phyloP scores from a whole-genome alignment of 2,888 invertebrate genomes.

The Drosophila prostipennis region DNA sequence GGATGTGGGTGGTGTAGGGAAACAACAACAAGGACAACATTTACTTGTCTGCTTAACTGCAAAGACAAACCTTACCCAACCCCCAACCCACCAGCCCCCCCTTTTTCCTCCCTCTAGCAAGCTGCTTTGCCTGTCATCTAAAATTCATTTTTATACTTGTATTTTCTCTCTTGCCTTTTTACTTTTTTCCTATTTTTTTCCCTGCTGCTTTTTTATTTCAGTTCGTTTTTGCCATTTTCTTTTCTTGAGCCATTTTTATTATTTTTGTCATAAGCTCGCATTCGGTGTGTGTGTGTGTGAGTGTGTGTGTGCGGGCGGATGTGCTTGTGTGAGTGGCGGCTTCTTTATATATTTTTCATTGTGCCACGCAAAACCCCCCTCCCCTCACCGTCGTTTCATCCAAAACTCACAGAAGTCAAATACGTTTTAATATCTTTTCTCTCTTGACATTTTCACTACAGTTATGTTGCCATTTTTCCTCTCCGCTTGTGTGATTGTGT shows the following conservation, averaged over 20 bases:
- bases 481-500: slow-evolving; percentile 16
- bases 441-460: slow-evolving; percentile 82
- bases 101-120: slow-evolving; percentile 28
- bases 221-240: slow-evolving; percentile 71
- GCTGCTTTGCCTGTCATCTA: slow-evolving; percentile 78
- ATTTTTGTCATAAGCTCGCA: slow-evolving; percentile 74
- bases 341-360: slow-evolving; percentile 81
- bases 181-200: slow-evolving; percentile 36
- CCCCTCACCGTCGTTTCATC: slow-evolving; percentile 43
- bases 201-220: slow-evolving; percentile 27
- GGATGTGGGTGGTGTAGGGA: slow-evolving; percentile 28
- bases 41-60: slow-evolving; percentile 80
- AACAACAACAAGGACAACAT: slow-evolving; percentile 80
- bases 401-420: slow-evolving; percentile 81
- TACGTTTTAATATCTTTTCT: slow-evolving; percentile 82
- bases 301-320: slow-evolving; percentile 25
- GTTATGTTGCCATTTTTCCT: slow-evolving; percentile 79
- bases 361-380: slow-evolving; percentile 78
- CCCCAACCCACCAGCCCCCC: neutral
- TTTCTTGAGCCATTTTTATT: slow-evolving; percentile 80
- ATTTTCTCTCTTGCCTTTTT: slow-evolving; percentile 53
- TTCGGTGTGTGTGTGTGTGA: slow-evolving; percentile 32
- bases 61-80: slow-evolving; percentile 73
- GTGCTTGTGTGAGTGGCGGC: slow-evolving; percentile 51
- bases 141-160: slow-evolving; percentile 81